Percentiles rank a stretch among this genome's conserved stretches.
phyloP scores from a whole-genome alignment of 2,113 vertebrate species.

The Oreotrochilus melanogaster region DNA sequence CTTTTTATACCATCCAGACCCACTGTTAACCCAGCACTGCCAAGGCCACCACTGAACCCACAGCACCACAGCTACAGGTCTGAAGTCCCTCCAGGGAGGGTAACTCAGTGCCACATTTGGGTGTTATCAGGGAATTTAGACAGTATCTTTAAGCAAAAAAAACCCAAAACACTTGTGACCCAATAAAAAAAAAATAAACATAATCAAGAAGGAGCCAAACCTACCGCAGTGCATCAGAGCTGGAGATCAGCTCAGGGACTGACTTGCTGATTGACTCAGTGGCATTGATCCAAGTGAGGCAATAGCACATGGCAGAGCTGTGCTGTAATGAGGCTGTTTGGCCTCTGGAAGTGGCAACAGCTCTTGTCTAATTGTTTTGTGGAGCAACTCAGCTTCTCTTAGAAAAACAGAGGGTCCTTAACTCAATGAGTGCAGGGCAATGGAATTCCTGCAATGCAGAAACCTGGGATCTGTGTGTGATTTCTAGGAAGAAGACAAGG shows the following conservation, averaged over 20 bases:
- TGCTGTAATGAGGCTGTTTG: neutral
- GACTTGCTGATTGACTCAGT: conserved; percentile 5
- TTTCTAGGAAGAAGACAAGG: neutral
- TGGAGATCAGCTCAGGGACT: neutral
- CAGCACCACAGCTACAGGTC: too few relatives aligned
- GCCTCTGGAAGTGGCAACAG: neutral
- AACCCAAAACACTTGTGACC: conserved; percentile 3
- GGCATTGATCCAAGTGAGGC: neutral
- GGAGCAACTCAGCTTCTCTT: neutral
- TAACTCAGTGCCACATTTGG: neutral
- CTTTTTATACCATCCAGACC: too few relatives aligned
- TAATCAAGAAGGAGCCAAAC: conserved; percentile 4
- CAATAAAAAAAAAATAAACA: neutral
- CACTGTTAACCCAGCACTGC: too few relatives aligned
- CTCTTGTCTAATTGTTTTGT: neutral
- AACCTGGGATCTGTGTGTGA: neutral
- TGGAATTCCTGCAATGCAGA: conserved; percentile 40
- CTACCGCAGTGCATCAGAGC: conserved; percentile 8
- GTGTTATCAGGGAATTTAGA: neutral
- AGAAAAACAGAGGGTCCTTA: conserved; percentile 9
- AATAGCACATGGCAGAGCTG: neutral
- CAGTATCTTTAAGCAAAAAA: neutral
- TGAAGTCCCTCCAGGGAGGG: too few relatives aligned
- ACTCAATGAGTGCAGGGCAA: accelerated
- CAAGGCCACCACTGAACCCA: too few relatives aligned